These are phyloP conservation scores for Hystrix cristata DNA, from an alignment of 2,113 vertebrate species.

Conservation along the genomic window DNA sequence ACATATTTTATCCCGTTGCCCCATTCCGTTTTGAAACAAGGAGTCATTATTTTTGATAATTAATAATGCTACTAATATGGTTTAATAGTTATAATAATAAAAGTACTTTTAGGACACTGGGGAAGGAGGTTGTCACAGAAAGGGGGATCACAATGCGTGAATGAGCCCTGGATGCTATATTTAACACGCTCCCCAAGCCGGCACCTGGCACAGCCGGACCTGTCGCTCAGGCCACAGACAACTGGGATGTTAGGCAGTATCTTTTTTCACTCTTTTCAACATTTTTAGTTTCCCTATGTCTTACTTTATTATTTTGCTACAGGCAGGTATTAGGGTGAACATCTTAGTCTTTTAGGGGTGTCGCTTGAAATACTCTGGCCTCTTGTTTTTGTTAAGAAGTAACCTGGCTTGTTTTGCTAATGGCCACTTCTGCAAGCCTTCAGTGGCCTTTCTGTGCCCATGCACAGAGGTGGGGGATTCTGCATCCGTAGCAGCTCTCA, in stretches of 20 bases:
- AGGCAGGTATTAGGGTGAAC: conserved; percentile 14
- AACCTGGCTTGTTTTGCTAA: not conserved
- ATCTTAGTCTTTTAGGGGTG: not conserved
- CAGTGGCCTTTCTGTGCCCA: not conserved
- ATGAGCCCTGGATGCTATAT: conserved; percentile 66
- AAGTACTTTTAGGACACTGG: not conserved
- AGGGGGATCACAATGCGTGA: not conserved
- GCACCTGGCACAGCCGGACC: conserved; percentile 66
- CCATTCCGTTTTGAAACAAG: conserved; percentile 35
- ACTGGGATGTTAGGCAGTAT: not conserved
- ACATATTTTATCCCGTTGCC: not conserved
- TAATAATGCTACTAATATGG: not conserved
- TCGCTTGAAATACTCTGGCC: not conserved
- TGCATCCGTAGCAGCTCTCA: not conserved
- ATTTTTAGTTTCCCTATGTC: conserved; percentile 6
- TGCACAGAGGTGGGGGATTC: not conserved
- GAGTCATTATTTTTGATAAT: not conserved
- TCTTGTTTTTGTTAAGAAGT: not conserved
- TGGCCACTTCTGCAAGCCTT: not conserved
- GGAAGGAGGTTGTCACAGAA: not conserved
- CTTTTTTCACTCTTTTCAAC: conserved; percentile 7
- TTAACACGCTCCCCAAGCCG: conserved; percentile 45
- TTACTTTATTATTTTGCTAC: conserved; percentile 12
- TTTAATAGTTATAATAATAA: not conserved
- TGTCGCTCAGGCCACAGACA: conserved; percentile 75